Conservation (phyloP, 2,113 vertebrate genomes). For the Oenanthe oenanthe region DNA sequence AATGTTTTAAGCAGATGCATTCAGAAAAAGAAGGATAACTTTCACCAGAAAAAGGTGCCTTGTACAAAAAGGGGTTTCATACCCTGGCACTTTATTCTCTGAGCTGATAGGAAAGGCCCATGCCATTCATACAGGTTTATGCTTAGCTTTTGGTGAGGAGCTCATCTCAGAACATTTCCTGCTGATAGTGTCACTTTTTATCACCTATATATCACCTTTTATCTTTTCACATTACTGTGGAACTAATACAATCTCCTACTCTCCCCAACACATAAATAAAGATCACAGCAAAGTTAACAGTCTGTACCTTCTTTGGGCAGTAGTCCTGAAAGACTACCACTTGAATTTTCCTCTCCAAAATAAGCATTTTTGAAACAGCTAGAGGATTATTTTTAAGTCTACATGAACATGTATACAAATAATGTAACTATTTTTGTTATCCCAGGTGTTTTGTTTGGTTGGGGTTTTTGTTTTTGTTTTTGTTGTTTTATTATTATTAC, state of each 20-base stretch:
- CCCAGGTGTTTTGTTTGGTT: not conserved
- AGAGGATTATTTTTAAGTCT: not conserved
- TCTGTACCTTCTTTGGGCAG: not conserved
- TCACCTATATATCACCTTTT: not conserved
- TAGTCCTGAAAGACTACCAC: not conserved
- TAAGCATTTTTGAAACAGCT: not conserved
- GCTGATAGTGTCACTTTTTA: not conserved
- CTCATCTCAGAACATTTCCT: not conserved
- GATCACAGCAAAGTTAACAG: not conserved
- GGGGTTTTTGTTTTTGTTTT: not conserved
- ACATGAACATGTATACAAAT: not conserved
- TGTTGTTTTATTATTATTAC: not conserved
- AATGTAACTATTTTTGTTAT: not conserved
- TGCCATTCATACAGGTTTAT: accelerated
- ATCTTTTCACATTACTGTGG: not conserved
- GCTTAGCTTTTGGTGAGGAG: not conserved
- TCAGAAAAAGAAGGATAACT: not conserved
- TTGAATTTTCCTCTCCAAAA: not conserved
- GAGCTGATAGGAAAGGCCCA: not conserved
- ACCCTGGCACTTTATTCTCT: not conserved
- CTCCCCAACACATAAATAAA: not conserved
- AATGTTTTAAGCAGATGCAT: not conserved
- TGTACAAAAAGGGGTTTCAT: not conserved
- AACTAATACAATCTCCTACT: not conserved
- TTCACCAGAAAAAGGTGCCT: not conserved